A percentile compares a stretch with the other conserved stretches of the same genome.
Conservation (phyloP, 1,140 invertebrate genomes). For the Hetaerina americana region DNA sequence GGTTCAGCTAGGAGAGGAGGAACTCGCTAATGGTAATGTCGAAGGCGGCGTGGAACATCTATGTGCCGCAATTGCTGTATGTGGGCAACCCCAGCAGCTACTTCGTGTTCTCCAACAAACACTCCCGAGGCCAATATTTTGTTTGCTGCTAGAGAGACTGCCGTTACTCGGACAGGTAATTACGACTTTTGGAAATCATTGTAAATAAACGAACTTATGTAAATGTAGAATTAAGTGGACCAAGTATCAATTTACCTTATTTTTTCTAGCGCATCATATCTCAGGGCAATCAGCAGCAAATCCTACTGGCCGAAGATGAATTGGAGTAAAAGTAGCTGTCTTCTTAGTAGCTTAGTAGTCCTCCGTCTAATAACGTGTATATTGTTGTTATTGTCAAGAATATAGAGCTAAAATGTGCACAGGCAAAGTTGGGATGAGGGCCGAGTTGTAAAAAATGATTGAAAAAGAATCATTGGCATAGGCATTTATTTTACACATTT, state of each 20-base stretch:
- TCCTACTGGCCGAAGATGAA: slow-evolving; percentile 30
- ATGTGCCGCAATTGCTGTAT: slow-evolving; percentile 88
- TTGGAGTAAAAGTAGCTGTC: slow-evolving; percentile 20
- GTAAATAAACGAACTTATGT: no score
- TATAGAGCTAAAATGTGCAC: slow-evolving; percentile 11
- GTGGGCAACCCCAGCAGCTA: slow-evolving; percentile 85
- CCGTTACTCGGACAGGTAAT: slow-evolving; percentile 30
- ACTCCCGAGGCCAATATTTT: slow-evolving; percentile 82
- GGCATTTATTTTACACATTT: no score
- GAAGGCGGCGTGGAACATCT: slow-evolving; percentile 89
- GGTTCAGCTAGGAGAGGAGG: slow-evolving; percentile 80
- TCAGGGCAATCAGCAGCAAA: slow-evolving; percentile 26
- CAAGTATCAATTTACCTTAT: no score
- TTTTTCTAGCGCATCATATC: slow-evolving; percentile 11
- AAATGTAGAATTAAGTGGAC: no score
- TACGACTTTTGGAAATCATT: no score
- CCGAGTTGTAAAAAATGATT: no score
- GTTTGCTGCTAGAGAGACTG: slow-evolving; percentile 68
- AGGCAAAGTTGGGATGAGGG: neutral
- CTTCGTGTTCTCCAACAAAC: slow-evolving; percentile 87
- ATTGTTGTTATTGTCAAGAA: no score
- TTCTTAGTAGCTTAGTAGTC: neutral
- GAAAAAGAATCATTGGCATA: no score
- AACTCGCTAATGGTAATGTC: slow-evolving; percentile 70
- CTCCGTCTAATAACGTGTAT: slow-evolving; percentile 10